Evolutionary conservation across 2,113 vertebrate species (phyloP).

Genomic region (Pyxicephalus adspersus): DNA sequence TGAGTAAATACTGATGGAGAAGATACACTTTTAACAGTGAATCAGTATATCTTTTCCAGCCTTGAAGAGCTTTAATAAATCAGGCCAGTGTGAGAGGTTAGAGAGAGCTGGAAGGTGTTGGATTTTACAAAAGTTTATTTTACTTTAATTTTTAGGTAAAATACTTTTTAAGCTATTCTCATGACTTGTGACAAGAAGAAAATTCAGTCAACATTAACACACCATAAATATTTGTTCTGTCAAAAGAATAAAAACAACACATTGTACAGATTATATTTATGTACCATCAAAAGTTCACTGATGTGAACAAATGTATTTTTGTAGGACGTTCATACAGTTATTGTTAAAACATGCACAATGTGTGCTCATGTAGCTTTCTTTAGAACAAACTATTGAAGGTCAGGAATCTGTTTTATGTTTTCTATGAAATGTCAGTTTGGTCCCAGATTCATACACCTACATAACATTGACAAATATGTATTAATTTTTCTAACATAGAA

Average conservation of each 20-base stretch:
- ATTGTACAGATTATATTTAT: slow-evolving; percentile 27
- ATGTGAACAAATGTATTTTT: slow-evolving; percentile 18
- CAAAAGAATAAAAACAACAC: slow-evolving; percentile 33
- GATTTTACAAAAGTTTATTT: too few relatives aligned
- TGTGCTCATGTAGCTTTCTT: background rate
- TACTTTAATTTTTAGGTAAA: background rate
- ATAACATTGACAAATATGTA: too few relatives aligned
- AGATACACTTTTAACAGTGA: too few relatives aligned
- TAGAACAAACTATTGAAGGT: slow-evolving; percentile 10
- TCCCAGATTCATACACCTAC: too few relatives aligned
- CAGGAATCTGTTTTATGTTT: background rate
- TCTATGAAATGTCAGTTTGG: too few relatives aligned
- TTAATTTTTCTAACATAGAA: too few relatives aligned
- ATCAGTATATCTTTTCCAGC: too few relatives aligned
- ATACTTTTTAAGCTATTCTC: slow-evolving; percentile 7
- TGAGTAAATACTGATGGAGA: too few relatives aligned
- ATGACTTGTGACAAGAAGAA: slow-evolving; percentile 42
- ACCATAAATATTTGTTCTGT: slow-evolving; percentile 45
- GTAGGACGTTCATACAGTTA: background rate
- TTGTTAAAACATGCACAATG: background rate
- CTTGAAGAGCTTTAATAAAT: too few relatives aligned
- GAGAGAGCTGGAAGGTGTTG: too few relatives aligned
- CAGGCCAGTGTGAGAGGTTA: too few relatives aligned
- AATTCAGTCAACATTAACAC: slow-evolving; percentile 30
- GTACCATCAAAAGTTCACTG: slow-evolving; percentile 25